Conservation (phyloP, 2,888 invertebrate genomes). For the Metallyticus violacea region DNA sequence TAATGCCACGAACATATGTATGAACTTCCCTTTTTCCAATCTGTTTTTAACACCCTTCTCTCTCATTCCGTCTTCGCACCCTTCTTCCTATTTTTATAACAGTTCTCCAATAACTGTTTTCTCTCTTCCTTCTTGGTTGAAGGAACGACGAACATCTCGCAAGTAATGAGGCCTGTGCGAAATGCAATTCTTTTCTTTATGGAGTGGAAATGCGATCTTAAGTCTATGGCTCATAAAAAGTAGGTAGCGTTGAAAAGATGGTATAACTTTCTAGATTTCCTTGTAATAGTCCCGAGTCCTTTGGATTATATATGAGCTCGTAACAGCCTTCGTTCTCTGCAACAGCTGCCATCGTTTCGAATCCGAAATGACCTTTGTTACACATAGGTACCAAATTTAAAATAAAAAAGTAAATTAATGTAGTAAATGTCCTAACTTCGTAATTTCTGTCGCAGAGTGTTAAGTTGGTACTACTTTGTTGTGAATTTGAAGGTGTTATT, state of each 20-base stretch:
- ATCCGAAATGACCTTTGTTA: background rate
- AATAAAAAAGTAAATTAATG: too few relatives aligned
- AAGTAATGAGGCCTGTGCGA: background rate
- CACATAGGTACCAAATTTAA: too few relatives aligned
- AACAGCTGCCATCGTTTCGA: background rate
- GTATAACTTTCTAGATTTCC: background rate
- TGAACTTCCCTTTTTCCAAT: slow-evolving; percentile 15
- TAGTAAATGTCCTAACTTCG: too few relatives aligned
- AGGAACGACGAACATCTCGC: background rate
- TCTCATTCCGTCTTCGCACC: background rate
- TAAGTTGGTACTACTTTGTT: too few relatives aligned
- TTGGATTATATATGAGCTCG: background rate
- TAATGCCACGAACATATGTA: slow-evolving; percentile 3
- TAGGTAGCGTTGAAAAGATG: background rate
- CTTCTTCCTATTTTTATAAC: slow-evolving; percentile 29
- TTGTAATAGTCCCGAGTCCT: background rate
- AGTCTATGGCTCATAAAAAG: slow-evolving; percentile 5
- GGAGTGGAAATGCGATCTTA: slow-evolving; percentile 6
- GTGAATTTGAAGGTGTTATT: too few relatives aligned
- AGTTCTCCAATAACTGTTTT: slow-evolving; percentile 23
- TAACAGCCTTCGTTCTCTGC: background rate
- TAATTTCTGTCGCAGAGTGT: too few relatives aligned
- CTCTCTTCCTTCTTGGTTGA: slow-evolving; percentile 7
- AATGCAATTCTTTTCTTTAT: slow-evolving; percentile 13
- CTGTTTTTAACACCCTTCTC: slow-evolving; percentile 21